Evolutionary conservation across 2,888 invertebrate genomes (phyloP), one percentile per base, ranked within the genome.

Genomic region (Scaptomyza reducta): DNA sequence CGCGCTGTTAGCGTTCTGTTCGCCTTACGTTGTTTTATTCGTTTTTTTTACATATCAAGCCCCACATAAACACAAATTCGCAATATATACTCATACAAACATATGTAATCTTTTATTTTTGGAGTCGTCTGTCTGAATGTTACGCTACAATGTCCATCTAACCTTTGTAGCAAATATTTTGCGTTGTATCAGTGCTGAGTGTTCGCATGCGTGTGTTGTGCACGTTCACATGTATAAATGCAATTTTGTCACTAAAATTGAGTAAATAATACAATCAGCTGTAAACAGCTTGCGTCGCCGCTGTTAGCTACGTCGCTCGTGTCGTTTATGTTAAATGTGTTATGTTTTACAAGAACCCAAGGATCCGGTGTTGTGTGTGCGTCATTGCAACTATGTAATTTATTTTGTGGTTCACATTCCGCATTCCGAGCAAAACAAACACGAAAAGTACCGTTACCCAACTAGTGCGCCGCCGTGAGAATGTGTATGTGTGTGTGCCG

Each of bases 351-450:
- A 14, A 42, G 18, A 9, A 29, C 1, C 7, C 10, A 18, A 65
- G 64, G 6, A n/a, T 53, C 18, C 25, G 13, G n/a, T 65, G 3
- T 16, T 40, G 38, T 45, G 13, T 18, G 2, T 45, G 31, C 9
- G 62, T 25, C 51, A 38, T 13, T 56, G 47, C 47, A 66, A 22
- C 9, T 41, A 35, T 42, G 44, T 31, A 18, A 45, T 61, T 51
- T 66, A 55, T 56, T 47, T 57, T 74, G 73, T 74, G 45, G 33
- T 54, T 50, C 29, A 56, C 54, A 45, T 64, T 38, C 78, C 57
- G 62, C 60, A 33, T 33, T 27, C 40, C 25, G 75, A 76, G 76
- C 75, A 76, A 76, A 76, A 76, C 75, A 76, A 76, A 78, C 70
- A 58, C 14, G 46, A 61, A 54, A 67, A 76, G 62, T 74, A 76